Conservation (phyloP, 1,140 invertebrate genomes). For the Drosophila pseudoobscura region DNA sequence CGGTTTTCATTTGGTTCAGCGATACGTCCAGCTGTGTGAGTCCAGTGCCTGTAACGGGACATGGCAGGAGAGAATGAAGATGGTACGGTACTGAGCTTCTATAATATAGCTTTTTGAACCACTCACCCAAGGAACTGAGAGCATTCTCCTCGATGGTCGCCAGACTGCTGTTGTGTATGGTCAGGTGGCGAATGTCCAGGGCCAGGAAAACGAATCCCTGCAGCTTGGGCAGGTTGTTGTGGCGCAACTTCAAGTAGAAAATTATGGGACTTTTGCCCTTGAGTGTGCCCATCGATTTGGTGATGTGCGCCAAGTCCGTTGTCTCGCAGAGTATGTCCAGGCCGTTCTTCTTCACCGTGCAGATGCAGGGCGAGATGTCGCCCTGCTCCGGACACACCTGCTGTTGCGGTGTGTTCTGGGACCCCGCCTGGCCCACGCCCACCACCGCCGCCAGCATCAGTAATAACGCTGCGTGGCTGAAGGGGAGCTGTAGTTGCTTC, state of each 20-base stretch:
- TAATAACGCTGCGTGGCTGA: slow-evolving; percentile 11
- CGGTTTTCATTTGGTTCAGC: slow-evolving; percentile 89
- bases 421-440: slow-evolving; percentile 26
- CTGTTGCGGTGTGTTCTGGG: slow-evolving; percentile 64
- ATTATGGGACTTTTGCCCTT: slow-evolving; percentile 91
- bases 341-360: slow-evolving; percentile 92
- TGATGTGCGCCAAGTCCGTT: slow-evolving; percentile 89
- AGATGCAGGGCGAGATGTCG: slow-evolving; percentile 91
- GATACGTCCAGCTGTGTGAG: slow-evolving; percentile 93
- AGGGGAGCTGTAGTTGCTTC: slow-evolving; percentile 6
- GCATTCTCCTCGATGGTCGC: slow-evolving; percentile 93
- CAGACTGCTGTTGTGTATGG: slow-evolving; percentile 93
- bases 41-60: slow-evolving; percentile 87
- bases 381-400: slow-evolving; percentile 89
- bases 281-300: slow-evolving; percentile 89
- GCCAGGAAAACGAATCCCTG: slow-evolving; percentile 94
- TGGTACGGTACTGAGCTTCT: not conserved
- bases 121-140: slow-evolving; percentile 91
- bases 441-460: slow-evolving; percentile 30
- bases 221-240: slow-evolving; percentile 92
- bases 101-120: too few relatives aligned
- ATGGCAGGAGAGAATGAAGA: not conserved
- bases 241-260: slow-evolving; percentile 92
- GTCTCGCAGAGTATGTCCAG: slow-evolving; percentile 93
- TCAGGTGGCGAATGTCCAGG: slow-evolving; percentile 92